Base-by-base conservation (phyloP, 2,888 invertebrate species). In the Ramazzottius varieornatus region DNA sequence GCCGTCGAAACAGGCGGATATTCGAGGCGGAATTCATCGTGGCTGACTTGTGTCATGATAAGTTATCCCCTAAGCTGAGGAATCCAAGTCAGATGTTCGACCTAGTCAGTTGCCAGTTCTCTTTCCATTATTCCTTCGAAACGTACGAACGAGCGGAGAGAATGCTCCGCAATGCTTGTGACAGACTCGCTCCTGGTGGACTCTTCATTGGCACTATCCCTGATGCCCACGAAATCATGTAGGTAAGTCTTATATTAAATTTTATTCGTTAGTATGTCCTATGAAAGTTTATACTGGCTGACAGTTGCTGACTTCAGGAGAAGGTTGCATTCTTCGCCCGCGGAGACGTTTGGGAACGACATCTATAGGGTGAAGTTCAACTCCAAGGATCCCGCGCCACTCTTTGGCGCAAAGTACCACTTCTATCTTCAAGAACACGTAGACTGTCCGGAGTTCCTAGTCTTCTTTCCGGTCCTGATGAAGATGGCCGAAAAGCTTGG, bases 371-470 rank as follows among this genome's bases (percentile, higher is more conserved):
- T 81, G 29, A 74, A 72, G 20, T 80, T 79, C 70, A 71, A 71
- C 1, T 71, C 72, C 66, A 73, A 73, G 65, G 71, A 72, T 1
- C 70, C 72, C 46, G 73, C 78, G 70, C 88, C 91, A 0, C 77
- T 96, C 32, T 98, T 98, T 80, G 96, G 96, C 46, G 91, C 86
- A 32, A 88, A 89, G 74, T 96, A 96, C 79, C 84, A 91, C 76
- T 99, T 99, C 75, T 84, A 87, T 72, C 79, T 98, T 70, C 91
- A 96, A 8, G 93, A 88, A 46, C 92, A 92, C 4, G 96, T 99
- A 0, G 85, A 99, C 75, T 99, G 98, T 75, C 98, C 98, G 1
- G 98, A 98, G 76, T 99, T 94, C 79, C 80, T 99, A 67, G 92
- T 96, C 24, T 85, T 96, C 77, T 89, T 94, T 76, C 88, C 91